Conservation (phyloP, 2,888 invertebrate species). For the Xanthostigma xanthostigma region DNA sequence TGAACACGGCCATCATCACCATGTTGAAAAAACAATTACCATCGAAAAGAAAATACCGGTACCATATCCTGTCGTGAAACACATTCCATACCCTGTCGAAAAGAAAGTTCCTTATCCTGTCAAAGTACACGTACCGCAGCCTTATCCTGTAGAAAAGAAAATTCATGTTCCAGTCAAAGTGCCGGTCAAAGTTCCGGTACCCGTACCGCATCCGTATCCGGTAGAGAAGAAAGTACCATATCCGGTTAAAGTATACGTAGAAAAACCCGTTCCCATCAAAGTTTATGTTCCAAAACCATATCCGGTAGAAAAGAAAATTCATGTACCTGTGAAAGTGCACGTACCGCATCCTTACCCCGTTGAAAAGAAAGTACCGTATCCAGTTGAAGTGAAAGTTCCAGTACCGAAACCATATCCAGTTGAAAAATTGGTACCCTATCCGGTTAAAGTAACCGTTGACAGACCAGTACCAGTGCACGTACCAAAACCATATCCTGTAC, state of each 20-base stretch:
- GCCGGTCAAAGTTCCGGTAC: constrained; percentile 32
- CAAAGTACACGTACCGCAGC: constrained; percentile 50
- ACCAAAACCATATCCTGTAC: constrained; percentile 2
- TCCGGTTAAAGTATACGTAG: not conserved
- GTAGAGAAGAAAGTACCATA: constrained; percentile 1
- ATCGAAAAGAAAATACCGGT: constrained; percentile 58
- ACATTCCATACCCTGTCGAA: constrained; percentile 50
- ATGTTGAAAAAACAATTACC: constrained; percentile 47
- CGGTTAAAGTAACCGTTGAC: constrained; percentile 5
- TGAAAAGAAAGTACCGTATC: constrained; percentile 3
- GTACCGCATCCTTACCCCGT: constrained; percentile 1
- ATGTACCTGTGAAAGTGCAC: constrained; percentile 1
- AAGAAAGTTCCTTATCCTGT: constrained; percentile 42
- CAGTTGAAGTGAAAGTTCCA: constrained; percentile 3
- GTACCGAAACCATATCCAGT: constrained; percentile 6
- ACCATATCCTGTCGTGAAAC: constrained; percentile 58
- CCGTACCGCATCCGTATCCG: constrained; percentile 27
- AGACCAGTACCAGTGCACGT: constrained; percentile 2
- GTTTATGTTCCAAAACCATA: constrained; percentile 1
- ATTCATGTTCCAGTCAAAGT: constrained; percentile 44
- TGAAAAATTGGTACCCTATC: constrained; percentile 2
- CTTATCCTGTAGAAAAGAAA: constrained; percentile 40
- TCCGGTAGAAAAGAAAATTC: constrained; percentile 26
- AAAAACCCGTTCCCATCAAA: not conserved
- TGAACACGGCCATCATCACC: constrained; percentile 17